These are phyloP conservation scores for Euwallacea similis DNA, from an alignment of 1,140 invertebrate genomes.

Conservation along the genomic window DNA sequence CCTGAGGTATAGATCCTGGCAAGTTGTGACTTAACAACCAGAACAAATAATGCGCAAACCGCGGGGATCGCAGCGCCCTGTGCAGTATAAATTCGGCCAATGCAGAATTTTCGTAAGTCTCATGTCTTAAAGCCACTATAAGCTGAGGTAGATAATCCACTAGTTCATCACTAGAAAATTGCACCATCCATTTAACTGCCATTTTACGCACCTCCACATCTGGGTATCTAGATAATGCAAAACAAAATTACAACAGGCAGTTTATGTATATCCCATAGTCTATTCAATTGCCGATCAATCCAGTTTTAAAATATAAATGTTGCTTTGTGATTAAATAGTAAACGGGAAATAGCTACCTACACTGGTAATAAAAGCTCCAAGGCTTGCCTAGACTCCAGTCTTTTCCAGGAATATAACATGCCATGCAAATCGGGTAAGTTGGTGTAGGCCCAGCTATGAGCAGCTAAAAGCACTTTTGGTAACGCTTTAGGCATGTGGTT, in stretches of 20 bases:
- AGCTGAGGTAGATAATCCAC: conserved; percentile 92
- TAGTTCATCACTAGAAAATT: conserved; percentile 82
- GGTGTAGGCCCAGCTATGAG: conserved; percentile 86
- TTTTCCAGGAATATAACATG: conserved; percentile 79
- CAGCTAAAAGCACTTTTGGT: conserved; percentile 87
- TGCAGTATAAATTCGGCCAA: conserved; percentile 82
- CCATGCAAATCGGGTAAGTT: conserved; percentile 84
- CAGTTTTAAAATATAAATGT: not conserved
- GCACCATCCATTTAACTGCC: conserved; percentile 80
- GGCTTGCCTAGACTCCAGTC: conserved; percentile 82
- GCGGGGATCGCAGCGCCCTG: conserved; percentile 79
- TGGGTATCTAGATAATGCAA: conserved; percentile 69
- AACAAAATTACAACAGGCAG: not conserved
- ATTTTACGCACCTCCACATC: conserved; percentile 83
- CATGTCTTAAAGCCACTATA: conserved; percentile 91
- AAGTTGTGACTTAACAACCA: conserved; percentile 86
- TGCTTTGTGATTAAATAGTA: not conserved
- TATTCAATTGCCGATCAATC: too few species aligned
- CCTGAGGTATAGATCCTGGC: conserved; percentile 71
- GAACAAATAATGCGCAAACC: conserved; percentile 92
- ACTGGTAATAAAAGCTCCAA: conserved; percentile 89
- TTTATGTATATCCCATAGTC: too few species aligned
- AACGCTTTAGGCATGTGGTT: conserved; percentile 81
- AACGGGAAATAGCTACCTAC: conserved; percentile 58
- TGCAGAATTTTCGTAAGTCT: conserved; percentile 88